Evolutionary conservation across 2,113 vertebrate genomes (phyloP).

Genomic region (Hyperoodon ampullatus): DNA sequence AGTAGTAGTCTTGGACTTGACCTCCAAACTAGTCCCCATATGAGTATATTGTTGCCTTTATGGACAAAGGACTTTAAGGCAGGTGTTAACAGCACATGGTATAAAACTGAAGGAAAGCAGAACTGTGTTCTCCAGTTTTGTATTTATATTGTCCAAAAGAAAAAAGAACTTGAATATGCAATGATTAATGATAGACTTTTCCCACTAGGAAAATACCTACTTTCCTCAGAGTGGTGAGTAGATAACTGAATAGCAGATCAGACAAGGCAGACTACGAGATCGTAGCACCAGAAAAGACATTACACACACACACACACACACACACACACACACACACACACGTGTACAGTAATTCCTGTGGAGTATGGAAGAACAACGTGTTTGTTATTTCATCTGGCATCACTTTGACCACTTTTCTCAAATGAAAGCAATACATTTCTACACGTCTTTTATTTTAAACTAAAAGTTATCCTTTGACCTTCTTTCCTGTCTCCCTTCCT

Average conservation of each 20-base stretch:
- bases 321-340: too few relatives aligned
- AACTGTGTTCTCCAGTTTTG: neutral
- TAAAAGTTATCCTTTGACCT: neutral
- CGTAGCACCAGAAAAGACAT: neutral
- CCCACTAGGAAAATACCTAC: neutral
- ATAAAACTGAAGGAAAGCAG: neutral
- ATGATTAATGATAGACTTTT: neutral
- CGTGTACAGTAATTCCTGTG: neutral
- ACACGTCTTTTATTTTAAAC: neutral
- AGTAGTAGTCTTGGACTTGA: neutral
- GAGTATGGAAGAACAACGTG: neutral
- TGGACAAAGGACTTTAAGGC: neutral
- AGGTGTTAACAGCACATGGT: neutral
- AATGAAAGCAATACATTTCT: constrained; percentile 35
- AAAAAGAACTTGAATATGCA: neutral
- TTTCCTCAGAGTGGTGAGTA: constrained; percentile 2
- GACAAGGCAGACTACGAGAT: neutral
- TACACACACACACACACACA: too few relatives aligned
- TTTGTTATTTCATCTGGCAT: constrained; percentile 5
- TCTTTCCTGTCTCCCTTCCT: neutral
- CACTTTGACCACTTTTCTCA: constrained; percentile 30
- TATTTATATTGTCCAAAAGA: constrained; percentile 29
- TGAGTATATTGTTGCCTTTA: neutral
- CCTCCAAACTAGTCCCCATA: neutral
- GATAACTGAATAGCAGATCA: neutral